Evolutionary conservation across 2,888 invertebrate genomes (phyloP).

Genomic region (Ormia ochracea): DNA sequence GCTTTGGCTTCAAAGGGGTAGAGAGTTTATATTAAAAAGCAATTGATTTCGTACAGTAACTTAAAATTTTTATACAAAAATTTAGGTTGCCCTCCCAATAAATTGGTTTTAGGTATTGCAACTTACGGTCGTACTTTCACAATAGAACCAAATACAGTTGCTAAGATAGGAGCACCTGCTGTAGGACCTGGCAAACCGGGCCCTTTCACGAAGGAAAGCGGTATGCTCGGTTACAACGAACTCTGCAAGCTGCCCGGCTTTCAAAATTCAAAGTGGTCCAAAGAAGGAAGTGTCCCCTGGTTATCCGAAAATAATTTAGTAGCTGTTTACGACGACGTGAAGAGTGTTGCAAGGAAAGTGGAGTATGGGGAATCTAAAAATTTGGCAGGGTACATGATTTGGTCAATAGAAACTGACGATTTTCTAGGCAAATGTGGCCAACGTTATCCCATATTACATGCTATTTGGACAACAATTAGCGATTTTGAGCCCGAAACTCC

Average conservation of each 20-base stretch:
- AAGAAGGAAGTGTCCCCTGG: background rate
- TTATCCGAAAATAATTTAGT: conserved; percentile 90
- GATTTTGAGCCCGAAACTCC: too few relatives aligned
- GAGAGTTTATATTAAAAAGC: background rate
- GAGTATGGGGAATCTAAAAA: conserved; percentile 87
- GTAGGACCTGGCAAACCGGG: conserved; percentile 75
- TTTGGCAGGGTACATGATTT: conserved; percentile 83
- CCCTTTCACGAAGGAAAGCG: conserved; percentile 80
- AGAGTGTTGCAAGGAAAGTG: conserved; percentile 87
- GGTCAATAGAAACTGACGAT: conserved; percentile 93
- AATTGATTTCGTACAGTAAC: background rate
- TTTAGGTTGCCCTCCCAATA: conserved; percentile 79
- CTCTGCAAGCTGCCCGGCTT: conserved; percentile 72
- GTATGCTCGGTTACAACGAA: conserved; percentile 85
- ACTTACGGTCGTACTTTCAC: conserved; percentile 84
- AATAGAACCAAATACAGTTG: conserved; percentile 76
- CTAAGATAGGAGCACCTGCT: conserved; percentile 4
- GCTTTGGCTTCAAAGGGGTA: conserved; percentile 88
- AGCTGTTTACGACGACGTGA: conserved; percentile 93
- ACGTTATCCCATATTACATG: conserved; percentile 79
- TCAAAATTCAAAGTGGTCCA: conserved; percentile 14
- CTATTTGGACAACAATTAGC: too few relatives aligned
- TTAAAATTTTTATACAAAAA: too few relatives aligned
- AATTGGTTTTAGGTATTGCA: conserved; percentile 83
- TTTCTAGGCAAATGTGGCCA: conserved; percentile 88